Evolutionary conservation across 2,888 invertebrate species (phyloP).

Genomic region (Aplocera efformata): DNA sequence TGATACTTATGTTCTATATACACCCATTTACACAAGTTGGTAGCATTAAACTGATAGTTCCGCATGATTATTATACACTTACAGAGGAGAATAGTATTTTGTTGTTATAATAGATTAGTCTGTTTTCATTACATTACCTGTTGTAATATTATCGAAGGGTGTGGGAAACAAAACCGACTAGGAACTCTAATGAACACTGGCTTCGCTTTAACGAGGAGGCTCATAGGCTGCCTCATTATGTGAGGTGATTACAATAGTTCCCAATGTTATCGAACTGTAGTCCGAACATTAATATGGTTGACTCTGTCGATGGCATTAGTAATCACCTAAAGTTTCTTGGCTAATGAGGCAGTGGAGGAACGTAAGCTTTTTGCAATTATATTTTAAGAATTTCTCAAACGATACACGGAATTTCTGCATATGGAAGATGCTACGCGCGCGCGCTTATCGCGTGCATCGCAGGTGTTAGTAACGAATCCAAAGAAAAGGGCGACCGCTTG

Average conservation of each 20-base stretch:
- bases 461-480: conserved; percentile 61
- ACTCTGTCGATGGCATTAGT: no score
- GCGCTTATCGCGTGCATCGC: conserved; percentile 9
- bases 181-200: conserved; percentile 49
- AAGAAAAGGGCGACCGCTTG: conserved; percentile 38
- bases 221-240: conserved; percentile 31
- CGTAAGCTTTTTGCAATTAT: conserved; percentile 52
- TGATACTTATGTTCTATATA: conserved; percentile 60
- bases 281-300: no score
- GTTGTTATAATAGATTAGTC: conserved; percentile 74
- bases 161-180: conserved; percentile 54
- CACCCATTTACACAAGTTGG: conserved; percentile 61
- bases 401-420: conserved; percentile 52
- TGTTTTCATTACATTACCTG: conserved; percentile 54
- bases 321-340: no score
- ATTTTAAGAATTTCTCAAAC: conserved; percentile 50
- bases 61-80: conserved; percentile 55
- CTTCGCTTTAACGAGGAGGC: conserved; percentile 65
- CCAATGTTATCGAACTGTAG: no score
- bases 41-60: conserved; percentile 47
- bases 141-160: conserved; percentile 54
- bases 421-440: conserved; percentile 35
- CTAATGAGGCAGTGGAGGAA: conserved; percentile 34
- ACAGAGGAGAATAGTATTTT: conserved; percentile 60
- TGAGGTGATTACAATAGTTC: no score